Evolutionary conservation across 2,113 vertebrate genomes (phyloP).

Genomic region (cat (Felis catus)): F.catus_Fca126_mat1.0 CM031415.1:82364501-82365000

Average conservation of each 20-base stretch:
- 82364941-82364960: neutral
- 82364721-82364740: neutral
- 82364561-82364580: neutral
- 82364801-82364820: neutral
- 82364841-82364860: neutral
- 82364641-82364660: neutral
- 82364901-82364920: neutral
- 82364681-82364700: neutral
- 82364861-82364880: neutral
- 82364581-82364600: neutral
- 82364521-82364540: neutral
- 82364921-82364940: neutral
- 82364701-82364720: neutral
- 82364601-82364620: neutral
- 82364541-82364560: neutral
- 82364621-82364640: neutral
- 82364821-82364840: neutral
- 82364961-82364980: neutral
- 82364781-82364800: neutral
- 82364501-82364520: neutral
- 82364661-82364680: neutral
- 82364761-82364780: neutral
- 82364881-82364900: neutral
- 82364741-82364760: neutral
- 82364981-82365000: neutral